phyloP scores from a whole-genome alignment of 2,888 invertebrate genomes.

The Omphaloscelis lunosa region DNA sequence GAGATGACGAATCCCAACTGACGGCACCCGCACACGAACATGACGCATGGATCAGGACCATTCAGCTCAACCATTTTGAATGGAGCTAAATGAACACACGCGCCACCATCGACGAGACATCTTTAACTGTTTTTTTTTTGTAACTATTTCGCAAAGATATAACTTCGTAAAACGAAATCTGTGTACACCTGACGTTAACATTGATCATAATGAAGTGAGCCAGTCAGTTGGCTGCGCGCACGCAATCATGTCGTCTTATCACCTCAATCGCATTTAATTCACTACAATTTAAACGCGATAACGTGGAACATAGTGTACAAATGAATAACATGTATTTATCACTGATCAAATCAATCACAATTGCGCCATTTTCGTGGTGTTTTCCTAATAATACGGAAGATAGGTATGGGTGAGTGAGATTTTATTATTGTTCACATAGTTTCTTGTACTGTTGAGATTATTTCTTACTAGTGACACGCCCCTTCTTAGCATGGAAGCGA shows the following conservation, averaged over 20 bases:
- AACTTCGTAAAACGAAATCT: neutral
- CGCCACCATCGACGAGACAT: too few species aligned
- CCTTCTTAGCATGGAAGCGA: neutral
- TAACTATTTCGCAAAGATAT: neutral
- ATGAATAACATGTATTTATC: constrained; percentile 69
- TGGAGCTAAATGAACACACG: too few species aligned
- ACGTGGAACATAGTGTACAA: constrained; percentile 27
- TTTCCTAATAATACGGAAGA: constrained; percentile 76
- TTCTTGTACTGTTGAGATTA: neutral
- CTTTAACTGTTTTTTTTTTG: neutral
- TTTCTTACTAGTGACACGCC: neutral
- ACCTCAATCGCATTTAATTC: constrained; percentile 37
- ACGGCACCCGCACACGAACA: too few species aligned
- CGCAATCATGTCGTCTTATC: constrained; percentile 58
- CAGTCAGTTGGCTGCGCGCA: constrained; percentile 59
- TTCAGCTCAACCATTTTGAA: too few species aligned
- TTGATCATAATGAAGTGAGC: neutral
- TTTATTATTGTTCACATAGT: neutral
- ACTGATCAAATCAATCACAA: constrained; percentile 68
- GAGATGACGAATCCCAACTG: too few species aligned
- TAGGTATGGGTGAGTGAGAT: constrained; percentile 68
- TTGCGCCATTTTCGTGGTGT: constrained; percentile 85
- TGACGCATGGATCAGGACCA: too few species aligned
- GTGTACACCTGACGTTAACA: constrained; percentile 35
- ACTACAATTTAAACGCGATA: constrained; percentile 32